Evolutionary conservation across 2,888 invertebrate species (phyloP).

Genomic region (Drosophila mimetica): DNA sequence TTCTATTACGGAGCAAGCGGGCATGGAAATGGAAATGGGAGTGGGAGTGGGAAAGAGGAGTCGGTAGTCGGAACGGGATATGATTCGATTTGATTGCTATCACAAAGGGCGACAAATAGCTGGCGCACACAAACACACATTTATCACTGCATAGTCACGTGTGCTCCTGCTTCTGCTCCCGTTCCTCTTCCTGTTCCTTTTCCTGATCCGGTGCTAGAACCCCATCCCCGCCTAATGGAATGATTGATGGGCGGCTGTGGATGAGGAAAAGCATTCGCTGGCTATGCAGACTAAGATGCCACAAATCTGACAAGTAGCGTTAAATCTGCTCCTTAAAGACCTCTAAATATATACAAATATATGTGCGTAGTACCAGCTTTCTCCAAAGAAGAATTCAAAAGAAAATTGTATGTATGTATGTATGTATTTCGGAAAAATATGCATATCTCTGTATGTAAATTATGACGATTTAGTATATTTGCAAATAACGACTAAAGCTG

Average conservation of each 20-base stretch:
- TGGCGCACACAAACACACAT: conserved; percentile 26
- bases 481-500: too few species aligned
- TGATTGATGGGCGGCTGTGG: conserved; percentile 20
- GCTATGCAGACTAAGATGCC: conserved; percentile 1
- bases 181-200: background rate
- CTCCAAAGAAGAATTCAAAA: background rate
- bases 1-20: conserved; percentile 47
- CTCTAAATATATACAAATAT: too few species aligned
- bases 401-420: too few species aligned
- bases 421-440: too few species aligned
- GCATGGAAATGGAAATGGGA: conserved; percentile 11
- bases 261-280: background rate
- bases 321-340: conserved; percentile 15
- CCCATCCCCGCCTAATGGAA: conserved; percentile 10
- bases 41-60: conserved; percentile 16
- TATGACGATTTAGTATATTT: too few species aligned
- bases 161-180: conserved; percentile 3
- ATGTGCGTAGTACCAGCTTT: background rate
- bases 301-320: conserved; percentile 26
- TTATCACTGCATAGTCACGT: conserved; percentile 14
- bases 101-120: conserved; percentile 72
- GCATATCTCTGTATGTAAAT: too few species aligned
- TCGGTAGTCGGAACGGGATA: conserved; percentile 58
- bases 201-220: background rate
- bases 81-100: conserved; percentile 75